These are phyloP conservation scores for Caenorhabditis panamensis DNA, from an alignment of 2,888 invertebrate species.

Conservation along the genomic window DNA sequence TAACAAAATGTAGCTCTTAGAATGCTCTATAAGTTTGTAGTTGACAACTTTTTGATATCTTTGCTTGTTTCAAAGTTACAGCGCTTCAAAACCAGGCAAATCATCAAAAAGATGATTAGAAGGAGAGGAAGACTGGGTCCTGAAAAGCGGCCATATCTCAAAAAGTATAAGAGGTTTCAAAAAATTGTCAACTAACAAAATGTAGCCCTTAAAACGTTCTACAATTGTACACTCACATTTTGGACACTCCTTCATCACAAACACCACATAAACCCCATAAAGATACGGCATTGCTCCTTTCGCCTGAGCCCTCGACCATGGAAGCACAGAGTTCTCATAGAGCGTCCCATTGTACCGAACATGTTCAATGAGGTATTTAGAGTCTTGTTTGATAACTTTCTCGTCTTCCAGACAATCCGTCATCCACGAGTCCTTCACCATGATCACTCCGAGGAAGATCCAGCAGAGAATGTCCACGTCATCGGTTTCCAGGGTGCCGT, in stretches of 20 bases:
- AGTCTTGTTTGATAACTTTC: slow-evolving; percentile 12
- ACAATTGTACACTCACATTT: neutral
- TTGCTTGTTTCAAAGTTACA: too few relatives aligned
- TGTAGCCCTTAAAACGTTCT: neutral
- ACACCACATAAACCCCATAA: slow-evolving; percentile 26
- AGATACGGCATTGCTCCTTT: slow-evolving; percentile 37
- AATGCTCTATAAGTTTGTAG: too few relatives aligned
- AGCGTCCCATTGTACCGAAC: slow-evolving; percentile 14
- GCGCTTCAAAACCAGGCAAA: neutral
- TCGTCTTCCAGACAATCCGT: slow-evolving; percentile 14
- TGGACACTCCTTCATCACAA: slow-evolving; percentile 21
- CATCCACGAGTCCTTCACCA: slow-evolving; percentile 43
- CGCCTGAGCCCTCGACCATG: slow-evolving; percentile 33
- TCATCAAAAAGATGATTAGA: too few relatives aligned
- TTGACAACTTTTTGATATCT: neutral
- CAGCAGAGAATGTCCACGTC: slow-evolving; percentile 10
- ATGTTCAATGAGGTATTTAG: slow-evolving; percentile 16
- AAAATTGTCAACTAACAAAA: too few relatives aligned
- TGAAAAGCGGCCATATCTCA: too few relatives aligned
- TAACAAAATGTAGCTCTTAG: too few relatives aligned
- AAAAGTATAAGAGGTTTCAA: too few relatives aligned
- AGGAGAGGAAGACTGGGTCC: too few relatives aligned
- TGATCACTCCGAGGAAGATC: slow-evolving; percentile 38
- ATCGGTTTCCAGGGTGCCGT: slow-evolving; percentile 23
- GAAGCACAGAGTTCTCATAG: slow-evolving; percentile 29